These are phyloP conservation scores for Rhinatrema bivittatum DNA, from an alignment of 2,797 vertebrate genomes.

Conservation along the genomic window DNA sequence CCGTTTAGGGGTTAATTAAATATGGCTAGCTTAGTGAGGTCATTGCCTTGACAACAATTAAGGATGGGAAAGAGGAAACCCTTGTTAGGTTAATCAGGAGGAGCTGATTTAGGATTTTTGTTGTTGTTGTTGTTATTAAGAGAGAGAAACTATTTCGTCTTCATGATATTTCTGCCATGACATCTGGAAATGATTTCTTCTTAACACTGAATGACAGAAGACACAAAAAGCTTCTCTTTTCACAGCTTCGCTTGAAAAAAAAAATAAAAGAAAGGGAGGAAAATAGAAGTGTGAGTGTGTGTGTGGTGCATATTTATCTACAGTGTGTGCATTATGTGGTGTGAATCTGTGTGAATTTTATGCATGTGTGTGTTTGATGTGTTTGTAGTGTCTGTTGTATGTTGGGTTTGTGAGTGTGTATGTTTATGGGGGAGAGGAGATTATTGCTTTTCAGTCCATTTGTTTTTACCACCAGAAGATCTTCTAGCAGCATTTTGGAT, in stretches of 20 bases:
- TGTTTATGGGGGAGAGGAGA: too few relatives aligned
- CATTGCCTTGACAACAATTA: conserved; percentile 75
- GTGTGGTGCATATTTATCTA: too few relatives aligned
- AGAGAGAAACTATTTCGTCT: conserved; percentile 40
- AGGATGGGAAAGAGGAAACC: conserved; percentile 43
- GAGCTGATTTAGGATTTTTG: too few relatives aligned
- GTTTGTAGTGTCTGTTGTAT: too few relatives aligned
- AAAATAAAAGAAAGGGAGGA: background rate
- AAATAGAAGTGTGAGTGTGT: too few relatives aligned
- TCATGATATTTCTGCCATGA: conserved; percentile 9
- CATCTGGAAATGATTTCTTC: conserved; percentile 2
- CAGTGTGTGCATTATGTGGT: too few relatives aligned
- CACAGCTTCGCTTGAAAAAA: accelerated
- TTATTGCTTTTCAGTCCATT: too few relatives aligned
- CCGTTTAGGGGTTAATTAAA: conserved; percentile 66
- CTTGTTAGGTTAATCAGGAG: conserved; percentile 42
- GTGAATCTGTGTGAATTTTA: too few relatives aligned
- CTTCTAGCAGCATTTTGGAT: too few relatives aligned
- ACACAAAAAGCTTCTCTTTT: background rate
- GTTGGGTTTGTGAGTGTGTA: too few relatives aligned
- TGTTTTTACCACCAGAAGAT: too few relatives aligned
- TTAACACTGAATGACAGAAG: background rate
- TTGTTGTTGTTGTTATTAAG: conserved; percentile 52
- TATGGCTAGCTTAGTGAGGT: conserved; percentile 56
- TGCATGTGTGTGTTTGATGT: too few relatives aligned